Base-by-base conservation (phyloP, 2,797 vertebrate species). In the Xenopus petersii region DNA sequence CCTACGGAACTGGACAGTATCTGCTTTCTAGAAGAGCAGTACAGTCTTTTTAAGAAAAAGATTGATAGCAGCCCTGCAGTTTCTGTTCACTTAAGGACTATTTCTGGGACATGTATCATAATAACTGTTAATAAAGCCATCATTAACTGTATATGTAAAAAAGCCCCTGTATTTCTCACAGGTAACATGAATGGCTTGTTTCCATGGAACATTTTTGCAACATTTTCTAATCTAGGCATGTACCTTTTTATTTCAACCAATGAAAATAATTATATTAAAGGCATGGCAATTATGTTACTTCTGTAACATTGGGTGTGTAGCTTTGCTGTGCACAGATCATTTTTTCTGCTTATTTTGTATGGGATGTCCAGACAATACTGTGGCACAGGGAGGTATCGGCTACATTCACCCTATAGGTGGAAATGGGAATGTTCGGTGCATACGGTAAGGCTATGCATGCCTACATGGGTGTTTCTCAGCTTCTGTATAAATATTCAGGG, bases 11-110 rank as follows among this genome's bases (percentile, higher is more conserved):
- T 0, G 6, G 9, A 42, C 66, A 8, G 21, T 21, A 11, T n/a
- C 24, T 10, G 0, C 36, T 30, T 46, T 47, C 15, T 47, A 78
- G 60, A 73, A 72, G 59, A 68, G 24, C 48, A 30, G 54, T 65
- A 36, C 74, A 73, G n/a, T n/a, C n/a, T 79, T 79, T 79, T 79
- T 66, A 24, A 47, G 42, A 36, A 5, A 36, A 8, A 36, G n/a
- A n/a, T n/a, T n/a, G n/a, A n/a, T n/a, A n/a, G n/a, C n/a, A 59
- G 24, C 24, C 15, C 5, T 76, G 47, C 21, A 51, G 13, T 15
- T 64, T 71, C 4, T 30, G n/a, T 46, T 64, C 16, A 7, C 24
- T 59, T 6, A 64, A 7, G 62, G 67, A 79, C 76, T 26, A 24
- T 73, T 58, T 36, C 36, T 55, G 36, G 62, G 21, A 63, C 48